Percentiles rank a stretch among this genome's conserved stretches.
These are phyloP conservation scores for Torymus aiolomorphi DNA, from an alignment of 2,888 invertebrate genomes.

Conservation along the genomic window DNA sequence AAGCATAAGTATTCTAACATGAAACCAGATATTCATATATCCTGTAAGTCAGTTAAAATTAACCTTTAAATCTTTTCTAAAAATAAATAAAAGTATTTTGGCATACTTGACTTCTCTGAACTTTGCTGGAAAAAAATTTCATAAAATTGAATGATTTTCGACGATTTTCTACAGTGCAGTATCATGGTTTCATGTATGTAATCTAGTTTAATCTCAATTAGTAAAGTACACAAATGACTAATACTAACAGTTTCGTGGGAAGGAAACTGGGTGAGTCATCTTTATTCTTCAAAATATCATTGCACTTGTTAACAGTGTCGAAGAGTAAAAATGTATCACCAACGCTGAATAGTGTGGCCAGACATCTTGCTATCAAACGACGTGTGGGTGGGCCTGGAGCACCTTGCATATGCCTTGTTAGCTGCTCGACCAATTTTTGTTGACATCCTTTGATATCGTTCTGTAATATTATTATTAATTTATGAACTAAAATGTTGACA, in stretches of 20 bases:
- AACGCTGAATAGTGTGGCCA: conserved; percentile 96
- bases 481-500: too few species aligned
- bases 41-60: too few species aligned
- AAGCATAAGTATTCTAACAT: too few species aligned
- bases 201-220: conserved; percentile 23
- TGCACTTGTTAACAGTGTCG: conserved; percentile 98
- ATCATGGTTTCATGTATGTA: too few species aligned
- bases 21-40: too few species aligned
- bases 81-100: too few species aligned
- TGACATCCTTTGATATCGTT: conserved; percentile 98
- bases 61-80: too few species aligned
- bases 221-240: conserved; percentile 38
- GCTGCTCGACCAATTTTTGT: conserved; percentile 94
- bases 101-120: too few species aligned
- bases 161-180: too few species aligned
- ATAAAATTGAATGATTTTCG: too few species aligned
- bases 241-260: conserved; percentile 91
- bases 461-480: conserved; percentile 77
- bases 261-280: conserved; percentile 98
- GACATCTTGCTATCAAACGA: conserved; percentile 91
- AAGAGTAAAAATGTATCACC: conserved; percentile 98
- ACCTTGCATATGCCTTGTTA: conserved; percentile 92
- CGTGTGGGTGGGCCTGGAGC: conserved; percentile 96
- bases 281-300: conserved; percentile 96
- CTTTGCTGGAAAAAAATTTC: too few species aligned